These are phyloP conservation scores for Rhinella marina DNA, from an alignment of 2,797 vertebrate genomes.

Conservation along the genomic window DNA sequence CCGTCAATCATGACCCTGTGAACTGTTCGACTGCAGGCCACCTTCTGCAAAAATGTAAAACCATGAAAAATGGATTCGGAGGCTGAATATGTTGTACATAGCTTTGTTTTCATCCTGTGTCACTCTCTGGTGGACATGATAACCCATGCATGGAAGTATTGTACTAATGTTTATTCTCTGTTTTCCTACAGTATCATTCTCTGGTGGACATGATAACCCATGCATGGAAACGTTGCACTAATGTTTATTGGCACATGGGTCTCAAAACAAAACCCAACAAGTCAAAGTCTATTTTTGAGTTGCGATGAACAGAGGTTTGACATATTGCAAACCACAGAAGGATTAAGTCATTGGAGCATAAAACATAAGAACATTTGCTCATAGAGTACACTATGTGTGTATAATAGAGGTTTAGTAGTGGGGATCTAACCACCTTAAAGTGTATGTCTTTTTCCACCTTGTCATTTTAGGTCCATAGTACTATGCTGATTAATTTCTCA, in stretches of 20 bases:
- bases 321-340: conserved; percentile 46
- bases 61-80: background rate
- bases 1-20: conserved; percentile 30
- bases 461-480: background rate
- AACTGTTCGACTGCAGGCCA: background rate
- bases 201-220: conserved; percentile 22
- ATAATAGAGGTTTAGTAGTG: background rate
- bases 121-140: conserved; percentile 29
- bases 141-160: conserved; percentile 11
- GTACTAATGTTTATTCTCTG: conserved; percentile 41
- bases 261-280: conserved; percentile 31
- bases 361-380: conserved; percentile 32
- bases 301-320: conserved; percentile 25
- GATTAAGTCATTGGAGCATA: conserved; percentile 34
- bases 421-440: background rate
- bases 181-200: conserved; percentile 1
- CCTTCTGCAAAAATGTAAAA: background rate
- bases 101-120: background rate
- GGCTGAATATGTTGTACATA: too few species aligned
- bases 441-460: background rate
- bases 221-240: conserved; percentile 28
- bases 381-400: background rate
- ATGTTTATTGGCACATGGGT: conserved; percentile 45
- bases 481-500: background rate
- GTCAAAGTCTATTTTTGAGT: conserved; percentile 42